Percentiles rank a stretch among this genome's conserved stretches.
These are phyloP conservation scores for Cettia cetti DNA, from an alignment of 2,113 vertebrate genomes.

Conservation along the genomic window DNA sequence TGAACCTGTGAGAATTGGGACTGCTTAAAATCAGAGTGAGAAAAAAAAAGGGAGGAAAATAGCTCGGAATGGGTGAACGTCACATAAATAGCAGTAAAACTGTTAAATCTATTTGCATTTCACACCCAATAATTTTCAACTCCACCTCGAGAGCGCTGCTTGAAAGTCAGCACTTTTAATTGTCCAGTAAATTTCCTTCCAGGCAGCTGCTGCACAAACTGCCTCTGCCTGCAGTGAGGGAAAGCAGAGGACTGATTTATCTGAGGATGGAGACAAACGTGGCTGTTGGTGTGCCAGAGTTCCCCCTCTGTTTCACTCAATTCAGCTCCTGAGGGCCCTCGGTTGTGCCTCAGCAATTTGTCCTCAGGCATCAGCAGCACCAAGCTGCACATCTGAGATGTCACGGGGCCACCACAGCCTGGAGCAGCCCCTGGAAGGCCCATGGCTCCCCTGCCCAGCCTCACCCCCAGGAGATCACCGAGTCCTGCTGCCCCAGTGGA, in stretches of 20 bases:
- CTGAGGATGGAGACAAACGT: background rate
- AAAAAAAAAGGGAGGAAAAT: background rate
- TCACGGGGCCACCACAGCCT: background rate
- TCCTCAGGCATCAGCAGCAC: background rate
- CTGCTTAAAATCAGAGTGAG: background rate
- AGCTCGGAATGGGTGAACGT: conserved; percentile 29
- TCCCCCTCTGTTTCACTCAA: background rate
- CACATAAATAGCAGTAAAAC: conserved; percentile 63
- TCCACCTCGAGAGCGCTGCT: conserved; percentile 57
- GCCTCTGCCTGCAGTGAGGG: background rate
- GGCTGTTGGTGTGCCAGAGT: background rate
- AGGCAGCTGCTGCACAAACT: conserved; percentile 55
- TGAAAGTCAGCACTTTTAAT: conserved; percentile 69
- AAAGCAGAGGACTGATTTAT: conserved; percentile 49
- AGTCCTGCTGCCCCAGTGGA: background rate
- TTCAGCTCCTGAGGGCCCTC: background rate
- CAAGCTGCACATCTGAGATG: background rate
- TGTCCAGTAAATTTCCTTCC: conserved; percentile 52
- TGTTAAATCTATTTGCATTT: conserved; percentile 74
- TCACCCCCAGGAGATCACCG: background rate
- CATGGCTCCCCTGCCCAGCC: background rate
- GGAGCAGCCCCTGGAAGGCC: background rate
- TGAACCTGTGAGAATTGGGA: conserved; percentile 14
- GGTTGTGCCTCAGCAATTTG: background rate
- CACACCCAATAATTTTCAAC: conserved; percentile 69